Evolutionary conservation across 2,888 invertebrate species (phyloP), one percentile per base, ranked within the genome.

Genomic region (Acronicta aceris): DNA sequence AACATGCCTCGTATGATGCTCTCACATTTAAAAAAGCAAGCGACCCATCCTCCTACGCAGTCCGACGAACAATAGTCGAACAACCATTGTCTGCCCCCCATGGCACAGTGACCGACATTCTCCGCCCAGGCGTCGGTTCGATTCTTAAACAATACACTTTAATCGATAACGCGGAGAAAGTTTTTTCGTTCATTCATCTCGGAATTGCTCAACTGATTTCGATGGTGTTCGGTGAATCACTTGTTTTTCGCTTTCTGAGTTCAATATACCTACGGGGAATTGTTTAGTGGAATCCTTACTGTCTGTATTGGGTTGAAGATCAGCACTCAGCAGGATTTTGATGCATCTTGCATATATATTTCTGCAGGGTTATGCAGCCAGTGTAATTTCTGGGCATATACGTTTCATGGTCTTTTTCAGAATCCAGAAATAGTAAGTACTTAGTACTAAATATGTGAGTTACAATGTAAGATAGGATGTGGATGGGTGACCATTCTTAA

Each of bases 121-220:
- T 38, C 56, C 50, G 0, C 16, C 45, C 43, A 53, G 65, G 50
- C 65, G 53, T 53, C 45, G 57, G 21, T 58, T 68, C 49, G 48
- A 62, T 53, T 59, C 55, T 57, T 51, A 51, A 74, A 71, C 71
- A 74, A 74, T 73, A 54, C 50, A 55, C 9, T 16, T 48, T 56
- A 59, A 73, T 73, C 68, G 57, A 59, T 66, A 46, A 45, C 56
- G 30, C 1, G 41, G 75, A 65, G 75, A 76, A 76, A 76, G 75
- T 76, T 56, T 70, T 21, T 59, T 62, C 10, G 43, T 49, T 50
- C 38, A 46, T 49, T 50, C 38, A 55, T 68, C 65, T 63, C 61
- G 1, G 48, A 33, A 75, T 61, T 71, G 65, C 63, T 74, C 25
- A 68, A 65, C 68, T 48, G 43, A 59, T 52, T 55, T 41, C 48